Evolutionary conservation across 2,797 vertebrate species (phyloP), one percentile per base, ranked within the genome.

Genomic region (Lacerta agilis): DNA sequence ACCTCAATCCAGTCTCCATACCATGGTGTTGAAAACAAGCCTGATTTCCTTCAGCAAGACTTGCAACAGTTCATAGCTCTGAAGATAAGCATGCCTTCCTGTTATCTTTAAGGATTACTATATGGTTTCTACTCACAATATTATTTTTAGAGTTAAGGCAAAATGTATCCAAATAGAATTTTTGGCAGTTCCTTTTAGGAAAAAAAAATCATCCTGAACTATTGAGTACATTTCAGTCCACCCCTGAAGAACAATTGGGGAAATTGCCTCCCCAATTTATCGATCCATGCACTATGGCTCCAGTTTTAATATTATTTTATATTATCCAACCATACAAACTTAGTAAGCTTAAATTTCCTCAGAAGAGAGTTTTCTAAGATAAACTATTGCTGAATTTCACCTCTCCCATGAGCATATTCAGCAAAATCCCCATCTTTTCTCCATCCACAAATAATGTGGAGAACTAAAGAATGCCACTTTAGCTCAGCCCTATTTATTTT

Each of bases 1-100:
- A 85, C 91, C 88, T 92, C 87, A 91, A 85, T 83, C 89, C 91
- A 45, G 27, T 13, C 76, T 78, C 55, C 15, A 64, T 25, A 43
- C 58, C 33, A 18, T 2, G 15, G 43, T 23, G 17, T 8, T 38
- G 20, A 23, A 67, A 43, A 18, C 25, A 82, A 82, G 17, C 33
- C 41, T 20, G 15, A 69, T 67, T 82, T n/a, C n/a, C n/a, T 55
- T 75, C 83, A 58, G 49, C 25, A 27, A 58, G 25, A 8, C 33
- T 61, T 75, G 49, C 23, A 29, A 75, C 25, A 61, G 55, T 41
- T 75, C 25, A 23, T 75, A 20, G 36, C 9, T 76, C 18, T 61
- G 33, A 75, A 5, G 49, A n/a, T 7, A 9, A 6, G 55, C 25
- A 43, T 20, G 38, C n/a, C 27, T 71, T 71, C 71, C 36, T n/a